A percentile compares a stretch with the other conserved stretches of the same genome.
Evolutionary conservation across 2,797 vertebrate species (phyloP).

Genomic region (Enteromius treurensis): DNA sequence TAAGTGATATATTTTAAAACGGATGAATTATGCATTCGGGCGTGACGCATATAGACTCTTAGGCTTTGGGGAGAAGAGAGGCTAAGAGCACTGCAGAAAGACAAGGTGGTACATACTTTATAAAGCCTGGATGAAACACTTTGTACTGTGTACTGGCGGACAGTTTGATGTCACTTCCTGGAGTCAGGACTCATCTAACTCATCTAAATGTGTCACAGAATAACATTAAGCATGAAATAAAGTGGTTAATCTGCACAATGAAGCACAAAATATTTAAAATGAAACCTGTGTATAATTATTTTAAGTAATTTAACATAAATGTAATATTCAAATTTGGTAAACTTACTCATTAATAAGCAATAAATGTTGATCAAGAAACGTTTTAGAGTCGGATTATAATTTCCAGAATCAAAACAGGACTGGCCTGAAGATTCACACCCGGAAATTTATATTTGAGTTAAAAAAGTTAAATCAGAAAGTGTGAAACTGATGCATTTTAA

Average conservation of each 20-base stretch:
- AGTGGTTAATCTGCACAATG: neutral
- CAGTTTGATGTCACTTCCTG: constrained; percentile 16
- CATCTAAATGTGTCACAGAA: neutral
- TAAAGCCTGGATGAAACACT: neutral
- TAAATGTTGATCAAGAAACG: neutral
- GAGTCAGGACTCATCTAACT: neutral
- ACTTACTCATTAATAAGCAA: neutral
- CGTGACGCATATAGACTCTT: constrained; percentile 71
- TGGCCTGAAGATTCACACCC: neutral
- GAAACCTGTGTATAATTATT: neutral
- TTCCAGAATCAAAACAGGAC: neutral
- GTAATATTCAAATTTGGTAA: neutral
- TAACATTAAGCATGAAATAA: neutral
- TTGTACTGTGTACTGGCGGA: neutral
- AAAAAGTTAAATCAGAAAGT: neutral
- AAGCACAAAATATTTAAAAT: neutral
- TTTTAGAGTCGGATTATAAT: neutral
- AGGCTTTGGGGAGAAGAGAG: constrained; percentile 22
- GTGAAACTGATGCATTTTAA: neutral
- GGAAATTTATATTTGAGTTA: neutral
- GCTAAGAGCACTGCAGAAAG: constrained; percentile 33
- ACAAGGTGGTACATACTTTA: constrained; percentile 36
- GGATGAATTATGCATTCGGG: constrained; percentile 73
- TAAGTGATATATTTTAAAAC: constrained; percentile 72
- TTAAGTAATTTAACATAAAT: neutral